A percentile compares a stretch with the other conserved stretches of the same genome.
Conservation (phyloP, 2,797 vertebrate species). For the Betta splendens region DNA sequence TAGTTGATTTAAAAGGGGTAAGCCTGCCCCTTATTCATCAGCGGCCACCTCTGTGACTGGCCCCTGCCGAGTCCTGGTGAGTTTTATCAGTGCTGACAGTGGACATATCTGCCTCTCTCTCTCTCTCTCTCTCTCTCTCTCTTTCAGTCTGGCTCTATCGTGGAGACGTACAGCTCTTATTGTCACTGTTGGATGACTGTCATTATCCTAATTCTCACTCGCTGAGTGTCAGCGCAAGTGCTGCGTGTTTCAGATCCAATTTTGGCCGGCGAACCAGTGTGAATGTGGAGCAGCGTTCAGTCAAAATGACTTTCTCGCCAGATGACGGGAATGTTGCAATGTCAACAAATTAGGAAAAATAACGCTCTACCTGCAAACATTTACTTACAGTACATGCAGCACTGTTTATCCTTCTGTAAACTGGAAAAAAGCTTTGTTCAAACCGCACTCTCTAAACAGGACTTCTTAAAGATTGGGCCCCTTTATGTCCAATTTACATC, state of each 20-base stretch:
- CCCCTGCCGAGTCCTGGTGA: conserved; percentile 50
- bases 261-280: conserved; percentile 2
- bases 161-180: conserved; percentile 49
- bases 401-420: neutral
- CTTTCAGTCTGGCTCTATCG: conserved; percentile 43
- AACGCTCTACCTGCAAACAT: neutral
- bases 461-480: neutral
- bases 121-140: conserved; percentile 10
- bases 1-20: conserved; percentile 48
- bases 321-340: neutral
- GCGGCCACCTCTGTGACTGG: conserved; percentile 40
- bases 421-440: conserved; percentile 5
- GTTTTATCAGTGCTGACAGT: conserved; percentile 68
- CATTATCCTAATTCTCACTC: conserved; percentile 63
- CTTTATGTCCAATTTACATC: conserved; percentile 18
- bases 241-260: conserved; percentile 7
- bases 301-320: conserved; percentile 7
- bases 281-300: neutral
- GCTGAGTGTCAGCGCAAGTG: conserved; percentile 26
- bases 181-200: conserved; percentile 55
- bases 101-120: conserved; percentile 57
- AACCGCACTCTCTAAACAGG: conserved; percentile 18
- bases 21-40: conserved; percentile 56
- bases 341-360: conserved; percentile 2
- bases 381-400: neutral